Percentiles rank a stretch among this genome's conserved stretches.
Evolutionary conservation across 1,140 invertebrate genomes (phyloP).

Genomic region (Drosophila sturtevanti): DNA sequence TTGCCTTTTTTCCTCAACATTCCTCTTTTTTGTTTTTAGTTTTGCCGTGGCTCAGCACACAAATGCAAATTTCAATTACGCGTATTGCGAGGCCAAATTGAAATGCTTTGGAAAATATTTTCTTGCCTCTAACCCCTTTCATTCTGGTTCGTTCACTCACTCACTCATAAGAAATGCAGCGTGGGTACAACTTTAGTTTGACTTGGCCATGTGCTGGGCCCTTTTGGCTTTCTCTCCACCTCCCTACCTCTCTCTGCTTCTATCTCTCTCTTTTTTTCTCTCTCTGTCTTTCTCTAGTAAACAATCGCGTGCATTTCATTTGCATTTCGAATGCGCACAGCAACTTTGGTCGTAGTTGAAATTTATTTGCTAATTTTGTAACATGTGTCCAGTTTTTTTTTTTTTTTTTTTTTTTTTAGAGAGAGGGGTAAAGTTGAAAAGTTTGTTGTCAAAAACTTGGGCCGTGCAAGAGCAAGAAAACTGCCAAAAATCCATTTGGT

Average conservation of each 20-base stretch:
- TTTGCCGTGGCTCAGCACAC: conserved; percentile 38
- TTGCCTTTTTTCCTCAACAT: conserved; percentile 28
- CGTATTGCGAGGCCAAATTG: conserved; percentile 70
- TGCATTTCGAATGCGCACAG: conserved; percentile 68
- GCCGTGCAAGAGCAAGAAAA: conserved; percentile 1
- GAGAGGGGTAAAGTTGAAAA: conserved; percentile 53
- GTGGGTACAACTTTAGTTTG: conserved; percentile 22
- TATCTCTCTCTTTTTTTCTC: neutral
- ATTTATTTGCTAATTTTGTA: conserved; percentile 80
- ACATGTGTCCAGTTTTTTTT: conserved; percentile 72
- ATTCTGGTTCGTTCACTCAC: neutral
- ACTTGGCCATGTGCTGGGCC: neutral
- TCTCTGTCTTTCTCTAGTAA: conserved; percentile 35
- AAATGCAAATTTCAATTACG: conserved; percentile 81
- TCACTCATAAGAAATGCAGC: conserved; percentile 68
- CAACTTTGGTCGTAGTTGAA: conserved; percentile 57
- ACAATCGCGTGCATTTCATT: conserved; percentile 76
- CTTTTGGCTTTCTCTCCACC: conserved; percentile 5
- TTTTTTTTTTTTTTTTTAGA: conserved; percentile 17
- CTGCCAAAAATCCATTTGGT: conserved; percentile 68
- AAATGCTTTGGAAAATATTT: conserved; percentile 76
- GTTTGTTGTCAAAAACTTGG: conserved; percentile 66
- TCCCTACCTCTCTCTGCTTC: neutral
- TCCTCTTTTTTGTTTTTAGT: conserved; percentile 30
- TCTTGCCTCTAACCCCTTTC: conserved; percentile 25